Percentiles rank a stretch among this genome's conserved stretches.
Evolutionary conservation across 2,888 invertebrate species (phyloP).

Genomic region (Digitonthophagus gazella): DNA sequence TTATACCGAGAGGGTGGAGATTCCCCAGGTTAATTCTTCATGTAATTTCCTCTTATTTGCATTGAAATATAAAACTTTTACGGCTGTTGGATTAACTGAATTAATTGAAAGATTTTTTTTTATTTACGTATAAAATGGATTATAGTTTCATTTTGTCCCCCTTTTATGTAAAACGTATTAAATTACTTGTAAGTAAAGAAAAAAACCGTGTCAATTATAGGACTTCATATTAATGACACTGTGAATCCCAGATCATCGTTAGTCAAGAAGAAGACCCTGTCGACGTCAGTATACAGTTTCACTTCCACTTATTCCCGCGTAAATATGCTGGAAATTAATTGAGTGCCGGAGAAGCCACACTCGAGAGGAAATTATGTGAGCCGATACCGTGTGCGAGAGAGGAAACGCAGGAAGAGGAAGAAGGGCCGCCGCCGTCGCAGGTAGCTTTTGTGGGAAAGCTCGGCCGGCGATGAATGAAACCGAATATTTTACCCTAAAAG

Average conservation of each 20-base stretch:
- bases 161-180: too few relatives aligned
- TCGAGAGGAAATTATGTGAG: slow-evolving; percentile 19
- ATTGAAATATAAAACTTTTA: slow-evolving; percentile 26
- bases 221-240: not conserved
- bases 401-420: slow-evolving; percentile 25
- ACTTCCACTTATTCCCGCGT: not conserved
- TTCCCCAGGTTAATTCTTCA: slow-evolving; percentile 50
- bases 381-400: slow-evolving; percentile 19
- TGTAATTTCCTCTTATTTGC: slow-evolving; percentile 35
- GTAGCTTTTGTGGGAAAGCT: slow-evolving; percentile 29
- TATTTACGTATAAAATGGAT: too few relatives aligned
- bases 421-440: slow-evolving; percentile 26
- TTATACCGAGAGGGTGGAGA: slow-evolving; percentile 43
- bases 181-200: too few relatives aligned
- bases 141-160: too few relatives aligned
- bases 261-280: not conserved
- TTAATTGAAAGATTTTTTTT: too few relatives aligned
- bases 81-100: not conserved
- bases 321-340: slow-evolving; percentile 14
- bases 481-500: slow-evolving; percentile 42
- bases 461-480: slow-evolving; percentile 39
- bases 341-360: slow-evolving; percentile 14
- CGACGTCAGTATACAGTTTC: not conserved
- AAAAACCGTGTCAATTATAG: not conserved
- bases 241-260: not conserved